Conservation (phyloP, 2,888 invertebrate species). For the Trachelus iudaicus region DNA sequence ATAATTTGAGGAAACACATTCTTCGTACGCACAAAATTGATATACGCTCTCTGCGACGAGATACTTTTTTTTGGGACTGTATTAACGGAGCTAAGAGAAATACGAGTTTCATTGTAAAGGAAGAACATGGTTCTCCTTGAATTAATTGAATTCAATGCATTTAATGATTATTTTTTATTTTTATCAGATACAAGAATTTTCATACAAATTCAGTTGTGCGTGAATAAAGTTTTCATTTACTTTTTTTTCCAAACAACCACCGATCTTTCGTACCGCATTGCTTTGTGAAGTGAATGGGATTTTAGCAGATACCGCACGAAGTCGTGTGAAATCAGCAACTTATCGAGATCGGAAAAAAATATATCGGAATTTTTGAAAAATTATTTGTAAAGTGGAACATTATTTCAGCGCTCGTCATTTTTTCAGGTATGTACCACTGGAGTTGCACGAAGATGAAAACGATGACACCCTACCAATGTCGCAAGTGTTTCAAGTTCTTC, state of each 20-base stretch:
- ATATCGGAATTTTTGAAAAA: background rate
- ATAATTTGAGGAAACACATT: background rate
- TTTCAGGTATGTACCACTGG: slow-evolving; percentile 32
- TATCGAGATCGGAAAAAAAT: background rate
- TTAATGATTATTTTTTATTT: background rate
- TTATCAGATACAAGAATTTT: background rate
- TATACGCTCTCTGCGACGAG: background rate
- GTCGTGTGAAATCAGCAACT: background rate
- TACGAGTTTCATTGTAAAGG: no score
- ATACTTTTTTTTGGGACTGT: background rate
- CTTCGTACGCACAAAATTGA: background rate
- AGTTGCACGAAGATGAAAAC: slow-evolving; percentile 5
- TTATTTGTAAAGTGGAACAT: background rate
- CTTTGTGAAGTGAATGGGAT: background rate
- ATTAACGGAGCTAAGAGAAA: no score
- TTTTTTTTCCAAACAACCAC: background rate
- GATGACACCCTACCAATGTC: slow-evolving; percentile 32
- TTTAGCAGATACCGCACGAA: background rate
- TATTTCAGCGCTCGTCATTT: slow-evolving; percentile 15
- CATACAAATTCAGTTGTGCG: background rate
- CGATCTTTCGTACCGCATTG: background rate
- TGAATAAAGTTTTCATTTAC: background rate
- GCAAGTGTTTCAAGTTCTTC: slow-evolving; percentile 36
- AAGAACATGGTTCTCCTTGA: no score
- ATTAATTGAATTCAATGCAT: no score